A percentile compares a stretch with the other conserved stretches of the same genome.
phyloP scores from a whole-genome alignment of 1,140 invertebrate genomes.

The Halyomorpha halys region DNA sequence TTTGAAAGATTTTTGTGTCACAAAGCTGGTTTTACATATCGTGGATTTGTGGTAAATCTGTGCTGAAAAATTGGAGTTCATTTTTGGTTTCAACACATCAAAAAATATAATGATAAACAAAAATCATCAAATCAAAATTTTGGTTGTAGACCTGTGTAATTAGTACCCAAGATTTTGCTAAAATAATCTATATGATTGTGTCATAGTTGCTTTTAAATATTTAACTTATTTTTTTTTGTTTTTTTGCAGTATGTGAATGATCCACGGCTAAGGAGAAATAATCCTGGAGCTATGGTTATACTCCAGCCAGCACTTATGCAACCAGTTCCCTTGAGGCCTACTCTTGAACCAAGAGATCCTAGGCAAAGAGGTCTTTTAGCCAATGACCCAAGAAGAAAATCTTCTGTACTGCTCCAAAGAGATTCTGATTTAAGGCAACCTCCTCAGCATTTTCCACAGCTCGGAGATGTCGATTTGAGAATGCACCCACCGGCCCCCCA shows the following conservation, averaged over 20 bases:
- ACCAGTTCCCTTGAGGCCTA: background rate
- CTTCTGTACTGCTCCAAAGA: background rate
- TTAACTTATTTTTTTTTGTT: too few relatives aligned
- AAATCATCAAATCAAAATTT: too few relatives aligned
- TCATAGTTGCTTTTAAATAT: too few relatives aligned
- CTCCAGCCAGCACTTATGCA: background rate
- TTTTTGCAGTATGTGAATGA: slow-evolving; percentile 15
- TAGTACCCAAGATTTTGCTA: too few relatives aligned
- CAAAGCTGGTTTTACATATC: too few relatives aligned
- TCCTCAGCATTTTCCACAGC: background rate
- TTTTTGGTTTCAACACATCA: too few relatives aligned
- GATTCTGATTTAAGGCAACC: background rate
- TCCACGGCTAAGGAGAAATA: slow-evolving; percentile 16
- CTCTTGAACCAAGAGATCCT: slow-evolving; percentile 19
- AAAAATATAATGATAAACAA: too few relatives aligned
- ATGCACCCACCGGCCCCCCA: slow-evolving; percentile 5
- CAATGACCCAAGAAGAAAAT: slow-evolving; percentile 23
- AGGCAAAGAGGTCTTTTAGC: slow-evolving; percentile 12
- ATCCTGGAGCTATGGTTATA: background rate
- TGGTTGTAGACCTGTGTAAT: too few relatives aligned
- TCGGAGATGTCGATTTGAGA: slow-evolving; percentile 9
- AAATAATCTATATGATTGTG: too few relatives aligned
- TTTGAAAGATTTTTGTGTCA: too few relatives aligned
- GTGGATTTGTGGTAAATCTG: too few relatives aligned
- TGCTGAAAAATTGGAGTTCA: too few relatives aligned